Evolutionary conservation across 1,140 invertebrate genomes (phyloP).

Genomic region (Bursaphelenchus mucronatus): DNA sequence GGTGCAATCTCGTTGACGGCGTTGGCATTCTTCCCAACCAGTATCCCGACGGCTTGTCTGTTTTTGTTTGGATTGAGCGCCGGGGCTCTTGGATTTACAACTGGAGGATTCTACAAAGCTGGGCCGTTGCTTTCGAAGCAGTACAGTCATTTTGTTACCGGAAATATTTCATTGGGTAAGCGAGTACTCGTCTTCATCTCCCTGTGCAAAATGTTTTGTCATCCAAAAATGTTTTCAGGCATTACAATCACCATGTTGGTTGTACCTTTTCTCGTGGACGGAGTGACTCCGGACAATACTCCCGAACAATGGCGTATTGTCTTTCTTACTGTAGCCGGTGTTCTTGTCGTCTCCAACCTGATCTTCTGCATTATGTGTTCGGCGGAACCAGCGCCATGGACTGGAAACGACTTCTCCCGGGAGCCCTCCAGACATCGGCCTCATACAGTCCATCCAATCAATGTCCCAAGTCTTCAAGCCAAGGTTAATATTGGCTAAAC

Average conservation of each 20-base stretch:
- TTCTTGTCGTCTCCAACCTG: slow-evolving; percentile 42
- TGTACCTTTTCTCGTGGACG: slow-evolving; percentile 47
- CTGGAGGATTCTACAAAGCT: slow-evolving; percentile 59
- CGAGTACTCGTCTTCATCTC: too few species aligned
- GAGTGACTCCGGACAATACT: slow-evolving; percentile 51
- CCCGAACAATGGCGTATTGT: slow-evolving; percentile 54
- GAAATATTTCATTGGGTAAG: slow-evolving; percentile 52
- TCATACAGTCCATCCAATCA: slow-evolving; percentile 1
- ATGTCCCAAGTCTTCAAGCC: not conserved
- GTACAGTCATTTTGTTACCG: slow-evolving; percentile 58
- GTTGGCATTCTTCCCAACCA: slow-evolving; percentile 51
- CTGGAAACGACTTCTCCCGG: slow-evolving; percentile 47
- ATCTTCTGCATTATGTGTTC: slow-evolving; percentile 39
- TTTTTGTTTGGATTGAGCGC: slow-evolving; percentile 48
- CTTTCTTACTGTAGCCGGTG: slow-evolving; percentile 43
- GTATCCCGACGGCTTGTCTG: slow-evolving; percentile 42
- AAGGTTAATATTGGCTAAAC: not conserved
- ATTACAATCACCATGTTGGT: slow-evolving; percentile 57
- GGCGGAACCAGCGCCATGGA: slow-evolving; percentile 44
- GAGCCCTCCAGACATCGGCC: slow-evolving; percentile 24
- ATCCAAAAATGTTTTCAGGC: slow-evolving; percentile 16
- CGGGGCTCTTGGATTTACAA: slow-evolving; percentile 52
- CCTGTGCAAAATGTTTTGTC: not conserved
- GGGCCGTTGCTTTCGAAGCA: slow-evolving; percentile 55
- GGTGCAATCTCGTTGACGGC: slow-evolving; percentile 39